Evolutionary conservation across 2,113 vertebrate genomes (phyloP), one percentile per base, ranked within the genome.

Genomic region (Chaetops frenatus): DNA sequence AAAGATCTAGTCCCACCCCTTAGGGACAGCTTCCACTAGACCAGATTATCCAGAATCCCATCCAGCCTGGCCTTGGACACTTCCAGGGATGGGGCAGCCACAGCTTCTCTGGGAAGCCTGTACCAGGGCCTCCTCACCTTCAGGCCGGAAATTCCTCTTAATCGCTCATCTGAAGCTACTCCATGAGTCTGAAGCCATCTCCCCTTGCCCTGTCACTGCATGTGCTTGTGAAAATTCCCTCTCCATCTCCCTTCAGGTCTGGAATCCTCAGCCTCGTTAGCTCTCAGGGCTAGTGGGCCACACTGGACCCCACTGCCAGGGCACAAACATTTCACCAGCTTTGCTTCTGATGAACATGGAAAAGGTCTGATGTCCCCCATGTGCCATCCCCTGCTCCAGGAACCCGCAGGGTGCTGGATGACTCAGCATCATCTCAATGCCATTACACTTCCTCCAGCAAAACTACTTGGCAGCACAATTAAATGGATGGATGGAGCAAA

Each of bases 221-320:
- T 28, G 27, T 25, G 14, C 47, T 33, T 27, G 18, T 45, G 18
- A 14, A 64, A 64, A 3, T 4, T 22, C 22, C 27, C 16, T 36
- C 47, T 47, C 58, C 12, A 10, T 38, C 23, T 18, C 47, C 38
- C 40, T 47, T 45, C 21, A 54, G n/a, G 40, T n/a, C 40, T 84
- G 69, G 11, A 74, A 47, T 47, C n/a, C 38, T 64, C 22, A 45
- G 33, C 40, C 35, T 44, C 1, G 0, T 36, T n/a, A 56, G 31
- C 5, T 56, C 47, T 47, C 51, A 42, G 44, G 36, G 54, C 67
- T 80, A 42, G 15, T 27, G 13, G 40, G 42, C 10, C 62, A 45
- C 0, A 0, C 42, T 35, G 61, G 42, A 57, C n/a, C 21, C 42
- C 9, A 2, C 16, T 45, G 51, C 77, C 70, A 24, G 57, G 35